phyloP scores from a whole-genome alignment of 2,888 invertebrate genomes.

The Nomada ruficornis region DNA sequence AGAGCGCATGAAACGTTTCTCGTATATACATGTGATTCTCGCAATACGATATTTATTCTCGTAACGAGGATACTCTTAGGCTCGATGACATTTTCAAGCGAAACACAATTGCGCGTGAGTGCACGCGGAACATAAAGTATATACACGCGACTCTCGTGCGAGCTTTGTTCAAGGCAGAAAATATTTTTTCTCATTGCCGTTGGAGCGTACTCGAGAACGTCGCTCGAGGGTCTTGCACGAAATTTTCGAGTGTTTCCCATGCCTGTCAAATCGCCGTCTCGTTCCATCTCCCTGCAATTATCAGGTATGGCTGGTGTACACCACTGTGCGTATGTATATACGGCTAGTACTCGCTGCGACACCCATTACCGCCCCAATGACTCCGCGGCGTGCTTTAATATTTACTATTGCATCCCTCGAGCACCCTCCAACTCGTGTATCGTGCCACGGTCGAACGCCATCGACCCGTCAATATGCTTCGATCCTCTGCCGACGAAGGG shows the following conservation, averaged over 20 bases:
- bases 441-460: constrained; percentile 77
- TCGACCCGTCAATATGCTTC: constrained; percentile 81
- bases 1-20: neutral
- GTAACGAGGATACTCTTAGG: constrained; percentile 55
- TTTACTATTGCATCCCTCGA: constrained; percentile 77
- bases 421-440: constrained; percentile 75
- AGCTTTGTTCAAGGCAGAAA: constrained; percentile 56
- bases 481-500: constrained; percentile 73
- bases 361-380: constrained; percentile 76
- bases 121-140: constrained; percentile 20
- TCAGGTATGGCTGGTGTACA: constrained; percentile 49
- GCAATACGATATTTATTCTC: constrained; percentile 51
- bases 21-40: constrained; percentile 17
- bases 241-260: constrained; percentile 81
- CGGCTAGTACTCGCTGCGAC: constrained; percentile 67
- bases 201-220: constrained; percentile 60
- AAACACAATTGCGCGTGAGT: constrained; percentile 49
- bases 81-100: constrained; percentile 62
- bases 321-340: constrained; percentile 15
- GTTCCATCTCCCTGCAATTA: constrained; percentile 50
- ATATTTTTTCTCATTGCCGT: constrained; percentile 55
- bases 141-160: constrained; percentile 51
- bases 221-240: constrained; percentile 67
- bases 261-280: constrained; percentile 73
- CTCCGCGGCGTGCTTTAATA: constrained; percentile 75